Conservation (phyloP, 2,113 vertebrate species). For the Phylloscopus trochiloides region DNA sequence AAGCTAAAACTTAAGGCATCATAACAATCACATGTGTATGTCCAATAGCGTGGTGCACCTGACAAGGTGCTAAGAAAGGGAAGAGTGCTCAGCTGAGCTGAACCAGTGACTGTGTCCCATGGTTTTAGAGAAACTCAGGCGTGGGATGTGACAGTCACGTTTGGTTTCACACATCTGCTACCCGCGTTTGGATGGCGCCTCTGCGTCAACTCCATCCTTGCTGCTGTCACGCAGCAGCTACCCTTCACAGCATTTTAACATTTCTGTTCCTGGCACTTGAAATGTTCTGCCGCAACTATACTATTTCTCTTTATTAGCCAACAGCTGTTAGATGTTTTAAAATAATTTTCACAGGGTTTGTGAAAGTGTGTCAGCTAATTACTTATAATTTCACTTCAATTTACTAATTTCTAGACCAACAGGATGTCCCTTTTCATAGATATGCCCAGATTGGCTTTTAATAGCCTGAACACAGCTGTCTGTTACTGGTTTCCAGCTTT, state of each 20-base stretch:
- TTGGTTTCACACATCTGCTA: neutral
- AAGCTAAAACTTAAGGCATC: neutral
- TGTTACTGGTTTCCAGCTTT: neutral
- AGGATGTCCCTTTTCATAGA: slow-evolving; percentile 7
- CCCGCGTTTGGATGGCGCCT: neutral
- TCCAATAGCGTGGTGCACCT: neutral
- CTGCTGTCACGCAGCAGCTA: neutral
- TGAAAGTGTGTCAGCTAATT: slow-evolving; percentile 59
- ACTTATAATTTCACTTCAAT: slow-evolving; percentile 63
- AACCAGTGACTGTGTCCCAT: accelerated
- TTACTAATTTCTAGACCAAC: slow-evolving; percentile 59
- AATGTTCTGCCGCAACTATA: neutral
- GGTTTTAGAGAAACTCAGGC: neutral
- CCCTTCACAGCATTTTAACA: neutral
- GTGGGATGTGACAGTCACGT: neutral
- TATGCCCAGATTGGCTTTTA: slow-evolving; percentile 23
- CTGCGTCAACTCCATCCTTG: neutral
- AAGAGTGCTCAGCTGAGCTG: neutral
- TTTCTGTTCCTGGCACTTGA: slow-evolving; percentile 19
- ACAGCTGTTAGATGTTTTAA: slow-evolving; percentile 39
- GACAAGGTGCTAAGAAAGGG: neutral
- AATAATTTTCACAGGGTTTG: slow-evolving; percentile 46
- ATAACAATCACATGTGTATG: neutral
- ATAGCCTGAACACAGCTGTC: slow-evolving; percentile 9
- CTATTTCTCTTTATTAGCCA: slow-evolving; percentile 49